Percentiles rank a stretch among this genome's conserved stretches.
Conservation (phyloP, 2,113 vertebrate species). For the Ammospiza nelsoni region DNA sequence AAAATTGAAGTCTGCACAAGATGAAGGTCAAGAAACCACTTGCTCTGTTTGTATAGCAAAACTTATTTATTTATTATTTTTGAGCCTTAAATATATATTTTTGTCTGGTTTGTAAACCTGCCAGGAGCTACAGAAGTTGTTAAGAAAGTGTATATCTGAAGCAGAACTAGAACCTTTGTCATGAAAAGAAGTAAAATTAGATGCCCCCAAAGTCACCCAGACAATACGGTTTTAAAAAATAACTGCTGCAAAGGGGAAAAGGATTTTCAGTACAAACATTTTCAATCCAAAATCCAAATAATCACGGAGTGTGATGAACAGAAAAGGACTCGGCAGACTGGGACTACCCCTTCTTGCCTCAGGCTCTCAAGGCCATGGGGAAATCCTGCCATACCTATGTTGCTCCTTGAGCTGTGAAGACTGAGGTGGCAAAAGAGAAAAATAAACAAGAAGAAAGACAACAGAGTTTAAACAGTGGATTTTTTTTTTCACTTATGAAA, state of each 20-base stretch:
- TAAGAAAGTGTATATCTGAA: constrained; percentile 30
- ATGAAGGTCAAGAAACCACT: constrained; percentile 40
- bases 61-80: constrained; percentile 56
- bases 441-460: neutral
- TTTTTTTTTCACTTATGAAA: neutral
- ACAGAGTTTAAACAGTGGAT: neutral
- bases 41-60: constrained; percentile 5
- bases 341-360: neutral
- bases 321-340: neutral
- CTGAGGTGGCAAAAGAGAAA: neutral
- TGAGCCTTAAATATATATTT: constrained; percentile 5
- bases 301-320: neutral
- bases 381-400: neutral
- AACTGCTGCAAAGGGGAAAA: neutral
- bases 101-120: constrained; percentile 32
- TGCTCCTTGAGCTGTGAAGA: neutral
- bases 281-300: neutral
- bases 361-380: neutral
- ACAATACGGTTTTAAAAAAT: neutral
- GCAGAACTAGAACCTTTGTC: constrained; percentile 24
- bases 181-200: constrained; percentile 44
- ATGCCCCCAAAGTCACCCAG: neutral
- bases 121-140: constrained; percentile 5
- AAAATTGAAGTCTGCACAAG: constrained; percentile 35
- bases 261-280: neutral